Evolutionary conservation across 2,888 invertebrate genomes (phyloP).

Genomic region (Nebria brevicollis): DNA sequence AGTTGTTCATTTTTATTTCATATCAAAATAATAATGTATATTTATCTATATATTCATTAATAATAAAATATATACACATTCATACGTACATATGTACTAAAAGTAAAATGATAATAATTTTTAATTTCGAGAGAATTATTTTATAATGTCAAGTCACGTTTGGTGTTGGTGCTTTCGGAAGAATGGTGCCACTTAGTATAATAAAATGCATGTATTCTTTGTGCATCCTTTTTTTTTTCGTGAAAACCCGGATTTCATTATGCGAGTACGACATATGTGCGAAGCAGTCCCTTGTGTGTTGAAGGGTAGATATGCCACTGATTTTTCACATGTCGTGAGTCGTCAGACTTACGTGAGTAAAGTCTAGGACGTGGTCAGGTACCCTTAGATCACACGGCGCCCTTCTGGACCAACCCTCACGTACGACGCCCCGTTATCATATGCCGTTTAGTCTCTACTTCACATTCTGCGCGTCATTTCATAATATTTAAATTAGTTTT

Average conservation of each 20-base stretch:
- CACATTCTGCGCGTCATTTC: slow-evolving; percentile 31
- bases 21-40: neutral
- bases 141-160: slow-evolving; percentile 44
- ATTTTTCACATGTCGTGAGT: slow-evolving; percentile 14
- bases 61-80: too few species aligned
- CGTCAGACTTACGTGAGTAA: slow-evolving; percentile 26
- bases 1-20: too few species aligned
- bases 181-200: slow-evolving; percentile 46
- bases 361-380: slow-evolving; percentile 17
- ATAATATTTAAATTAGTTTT: slow-evolving; percentile 44
- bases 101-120: slow-evolving; percentile 7
- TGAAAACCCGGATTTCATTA: too few species aligned
- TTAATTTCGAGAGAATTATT: slow-evolving; percentile 6
- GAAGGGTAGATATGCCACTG: neutral
- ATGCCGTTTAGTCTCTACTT: slow-evolving; percentile 38
- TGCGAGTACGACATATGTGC: neutral
- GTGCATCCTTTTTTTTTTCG: slow-evolving; percentile 20
- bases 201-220: slow-evolving; percentile 44
- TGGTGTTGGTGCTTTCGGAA: slow-evolving; percentile 45
- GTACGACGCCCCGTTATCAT: slow-evolving; percentile 38
- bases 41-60: neutral
- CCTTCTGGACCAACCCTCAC: slow-evolving; percentile 14
- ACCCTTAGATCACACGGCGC: slow-evolving; percentile 16
- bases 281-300: neutral
- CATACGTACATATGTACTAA: neutral